Conservation (phyloP, 2,113 vertebrate species). For the Atrichornis clamosus region DNA sequence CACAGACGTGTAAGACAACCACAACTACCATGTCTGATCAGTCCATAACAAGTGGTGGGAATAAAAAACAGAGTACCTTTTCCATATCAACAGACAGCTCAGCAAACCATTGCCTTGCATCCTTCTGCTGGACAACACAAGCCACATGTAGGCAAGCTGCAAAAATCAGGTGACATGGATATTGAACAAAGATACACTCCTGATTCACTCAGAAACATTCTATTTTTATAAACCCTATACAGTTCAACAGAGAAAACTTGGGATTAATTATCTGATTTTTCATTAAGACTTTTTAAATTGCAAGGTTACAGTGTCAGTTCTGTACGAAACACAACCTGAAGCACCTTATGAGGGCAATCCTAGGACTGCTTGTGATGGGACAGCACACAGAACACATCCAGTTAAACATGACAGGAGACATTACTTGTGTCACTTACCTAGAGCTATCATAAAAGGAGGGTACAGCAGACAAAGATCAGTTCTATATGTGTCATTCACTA, state of each 20-base stretch:
- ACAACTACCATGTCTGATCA: not conserved
- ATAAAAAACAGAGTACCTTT: constrained; percentile 81
- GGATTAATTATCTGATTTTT: not conserved
- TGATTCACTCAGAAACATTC: not conserved
- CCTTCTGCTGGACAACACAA: constrained; percentile 98
- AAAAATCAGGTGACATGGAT: not conserved
- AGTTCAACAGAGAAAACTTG: not conserved
- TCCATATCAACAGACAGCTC: constrained; percentile 99
- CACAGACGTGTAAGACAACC: not conserved
- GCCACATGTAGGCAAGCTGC: constrained; percentile 95
- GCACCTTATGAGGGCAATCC: not conserved
- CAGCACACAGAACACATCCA: not conserved
- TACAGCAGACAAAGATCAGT: constrained; percentile 98
- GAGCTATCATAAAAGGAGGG: constrained; percentile 98
- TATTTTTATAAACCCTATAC: not conserved
- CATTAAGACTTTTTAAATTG: not conserved
- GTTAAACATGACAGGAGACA: not conserved
- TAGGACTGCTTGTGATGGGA: not conserved
- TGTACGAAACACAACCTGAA: not conserved
- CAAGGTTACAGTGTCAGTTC: not conserved
- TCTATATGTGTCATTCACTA: constrained; percentile 98
- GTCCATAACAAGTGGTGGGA: not conserved
- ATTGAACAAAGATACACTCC: not conserved
- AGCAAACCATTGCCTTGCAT: constrained; percentile 97
- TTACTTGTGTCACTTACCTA: constrained; percentile 81